Evolutionary conservation across 2,113 vertebrate species (phyloP).

Genomic region (Saimiri boliviensis): DNA sequence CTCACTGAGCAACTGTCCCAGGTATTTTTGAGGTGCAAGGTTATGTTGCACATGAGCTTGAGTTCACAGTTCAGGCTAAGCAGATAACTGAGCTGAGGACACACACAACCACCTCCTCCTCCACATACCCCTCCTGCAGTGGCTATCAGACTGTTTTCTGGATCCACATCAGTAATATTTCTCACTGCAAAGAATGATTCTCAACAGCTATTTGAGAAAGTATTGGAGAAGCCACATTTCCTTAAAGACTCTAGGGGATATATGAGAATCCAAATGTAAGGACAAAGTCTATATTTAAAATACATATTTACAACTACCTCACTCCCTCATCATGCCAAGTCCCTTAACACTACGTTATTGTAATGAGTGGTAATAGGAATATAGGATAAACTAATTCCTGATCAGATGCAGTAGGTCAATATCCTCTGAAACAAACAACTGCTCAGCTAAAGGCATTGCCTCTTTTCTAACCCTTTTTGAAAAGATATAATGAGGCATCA

Average conservation of each 20-base stretch:
- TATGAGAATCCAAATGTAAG: not conserved
- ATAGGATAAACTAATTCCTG: not conserved
- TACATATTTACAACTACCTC: not conserved
- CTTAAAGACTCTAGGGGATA: not conserved
- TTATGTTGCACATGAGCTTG: not conserved
- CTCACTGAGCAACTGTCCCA: not conserved
- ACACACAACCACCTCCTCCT: not conserved
- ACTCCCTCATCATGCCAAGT: not conserved
- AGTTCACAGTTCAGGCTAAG: not conserved
- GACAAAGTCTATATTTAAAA: not conserved
- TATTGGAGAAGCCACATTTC: not conserved
- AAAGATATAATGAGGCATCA: not conserved
- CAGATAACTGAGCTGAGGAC: not conserved
- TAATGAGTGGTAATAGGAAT: not conserved
- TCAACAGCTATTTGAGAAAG: not conserved
- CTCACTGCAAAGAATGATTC: slow-evolving; percentile 5
- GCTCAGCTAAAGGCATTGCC: not conserved
- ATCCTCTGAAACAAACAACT: not conserved
- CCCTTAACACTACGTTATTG: not conserved
- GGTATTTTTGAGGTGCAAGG: not conserved
- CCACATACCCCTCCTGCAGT: not conserved
- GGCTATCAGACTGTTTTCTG: not conserved
- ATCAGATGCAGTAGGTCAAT: not conserved
- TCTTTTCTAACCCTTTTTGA: not conserved
- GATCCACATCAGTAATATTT: not conserved